Evolutionary conservation across 2,797 vertebrate species (phyloP).

Genomic region (Hafferia zeledoni): DNA sequence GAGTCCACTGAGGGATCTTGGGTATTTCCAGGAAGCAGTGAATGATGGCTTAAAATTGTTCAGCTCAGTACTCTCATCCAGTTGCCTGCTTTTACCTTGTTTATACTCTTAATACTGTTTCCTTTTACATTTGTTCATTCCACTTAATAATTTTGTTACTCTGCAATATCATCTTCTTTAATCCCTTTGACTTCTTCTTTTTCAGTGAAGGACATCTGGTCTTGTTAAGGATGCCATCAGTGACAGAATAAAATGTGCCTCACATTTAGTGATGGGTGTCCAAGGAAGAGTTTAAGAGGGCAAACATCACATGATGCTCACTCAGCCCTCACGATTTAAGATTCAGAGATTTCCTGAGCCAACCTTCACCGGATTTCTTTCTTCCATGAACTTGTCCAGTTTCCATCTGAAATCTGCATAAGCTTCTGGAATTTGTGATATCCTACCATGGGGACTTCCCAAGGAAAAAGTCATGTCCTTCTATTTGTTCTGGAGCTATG

Average conservation of each 20-base stretch:
- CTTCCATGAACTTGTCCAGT: neutral
- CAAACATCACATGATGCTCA: neutral
- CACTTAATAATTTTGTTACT: neutral
- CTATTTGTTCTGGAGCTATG: neutral
- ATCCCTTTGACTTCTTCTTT: neutral
- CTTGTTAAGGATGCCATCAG: neutral
- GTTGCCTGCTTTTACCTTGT: neutral
- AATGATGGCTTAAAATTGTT: neutral
- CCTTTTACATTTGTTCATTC: neutral
- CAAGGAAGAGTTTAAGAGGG: neutral
- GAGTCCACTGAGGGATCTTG: neutral
- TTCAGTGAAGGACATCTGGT: rapidly evolving
- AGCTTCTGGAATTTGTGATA: neutral
- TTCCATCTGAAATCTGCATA: neutral
- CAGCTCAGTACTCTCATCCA: neutral
- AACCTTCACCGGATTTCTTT: neutral
- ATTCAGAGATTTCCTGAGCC: neutral
- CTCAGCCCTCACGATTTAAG: neutral
- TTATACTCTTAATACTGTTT: neutral
- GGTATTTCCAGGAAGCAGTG: neutral
- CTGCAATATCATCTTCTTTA: neutral
- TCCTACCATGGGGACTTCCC: neutral
- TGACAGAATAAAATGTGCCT: neutral
- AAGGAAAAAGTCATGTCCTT: neutral
- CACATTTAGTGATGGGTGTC: neutral